Evolutionary conservation across 2,113 vertebrate genomes (phyloP).

Genomic region (Sula dactylatra): DNA sequence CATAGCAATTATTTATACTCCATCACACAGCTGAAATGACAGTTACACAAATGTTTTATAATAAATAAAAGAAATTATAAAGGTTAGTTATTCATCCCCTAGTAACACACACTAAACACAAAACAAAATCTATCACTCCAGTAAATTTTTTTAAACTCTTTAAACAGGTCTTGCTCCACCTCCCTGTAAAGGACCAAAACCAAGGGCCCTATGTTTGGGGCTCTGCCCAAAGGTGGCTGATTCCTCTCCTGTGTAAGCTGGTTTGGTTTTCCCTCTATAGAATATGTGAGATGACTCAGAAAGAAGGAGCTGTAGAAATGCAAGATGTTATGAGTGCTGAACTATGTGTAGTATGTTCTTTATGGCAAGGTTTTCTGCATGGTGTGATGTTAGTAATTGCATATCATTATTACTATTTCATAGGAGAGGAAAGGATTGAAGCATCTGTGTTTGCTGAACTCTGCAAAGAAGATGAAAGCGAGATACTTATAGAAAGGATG

Average conservation of each 20-base stretch:
- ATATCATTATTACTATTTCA: not conserved
- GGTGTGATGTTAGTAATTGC: not conserved
- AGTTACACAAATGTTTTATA: not conserved
- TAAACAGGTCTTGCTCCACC: not conserved
- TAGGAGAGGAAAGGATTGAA: not conserved
- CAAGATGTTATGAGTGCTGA: not conserved
- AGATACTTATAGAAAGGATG: not conserved
- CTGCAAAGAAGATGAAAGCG: not conserved
- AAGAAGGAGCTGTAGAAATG: not conserved
- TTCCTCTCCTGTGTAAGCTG: not conserved
- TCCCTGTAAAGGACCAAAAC: not conserved
- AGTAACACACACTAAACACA: not conserved
- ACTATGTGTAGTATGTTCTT: not conserved
- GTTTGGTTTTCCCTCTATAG: not conserved
- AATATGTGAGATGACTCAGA: not conserved
- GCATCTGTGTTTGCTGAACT: constrained; percentile 21
- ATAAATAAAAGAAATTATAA: not conserved
- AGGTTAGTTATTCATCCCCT: not conserved
- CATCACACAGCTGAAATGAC: not conserved
- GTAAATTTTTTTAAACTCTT: not conserved
- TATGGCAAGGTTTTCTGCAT: not conserved
- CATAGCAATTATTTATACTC: not conserved
- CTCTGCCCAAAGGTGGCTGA: fast-evolving
- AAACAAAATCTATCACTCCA: not conserved
- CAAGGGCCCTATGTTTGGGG: fast-evolving